Base-by-base conservation (phyloP, 2,888 invertebrate species). In the Priocnemis perturbator region DNA sequence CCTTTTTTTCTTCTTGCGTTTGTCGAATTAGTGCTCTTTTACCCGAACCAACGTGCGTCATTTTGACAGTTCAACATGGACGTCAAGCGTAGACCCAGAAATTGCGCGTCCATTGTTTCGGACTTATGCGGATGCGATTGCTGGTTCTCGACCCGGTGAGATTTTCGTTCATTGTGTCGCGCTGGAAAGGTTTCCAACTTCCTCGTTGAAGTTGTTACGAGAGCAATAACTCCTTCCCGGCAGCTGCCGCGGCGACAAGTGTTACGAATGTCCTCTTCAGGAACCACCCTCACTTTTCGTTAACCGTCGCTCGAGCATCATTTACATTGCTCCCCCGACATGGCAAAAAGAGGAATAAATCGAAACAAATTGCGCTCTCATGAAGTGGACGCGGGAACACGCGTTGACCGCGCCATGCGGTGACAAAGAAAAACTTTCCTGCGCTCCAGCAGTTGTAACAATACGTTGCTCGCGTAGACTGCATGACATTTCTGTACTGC, bases 211-310 rank as follows among this genome's bases (percentile, higher is more conserved):
- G 71, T 74, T 77, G 72, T 79, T 78, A 77, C 62, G 69, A 64
- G 67, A 77, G 74, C 74, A 78, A 78, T 79, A 79, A 75, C 79
- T 79, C 71, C 73, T 72, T 72, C 53, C 68, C 63, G 70, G 73
- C 78, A 79, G 75, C 78, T 79, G 78, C 67, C 26, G 71, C 75
- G 56, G 73, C 78, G 78, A 79, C 78, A 79, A 79, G 79, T 79
- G 78, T 79, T 79, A 79, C 75, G 73, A 79, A 79, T 79, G 77
- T 79, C 71, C 77, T 79, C 73, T 77, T 73, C 69, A 73, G 72
- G 60, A 30, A 60, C 64, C 77, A 73, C 72, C 77, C 67, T 75
- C 73, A 56, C 69, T 75, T 67, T 69, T 71, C 30, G 20, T 23
- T 55, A 19, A 19, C 26, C 26, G 44, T 55, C 55, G 69, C 57